Evolutionary conservation across 1,140 invertebrate species (phyloP).

Genomic region (Anagrus nilaparvatae): DNA sequence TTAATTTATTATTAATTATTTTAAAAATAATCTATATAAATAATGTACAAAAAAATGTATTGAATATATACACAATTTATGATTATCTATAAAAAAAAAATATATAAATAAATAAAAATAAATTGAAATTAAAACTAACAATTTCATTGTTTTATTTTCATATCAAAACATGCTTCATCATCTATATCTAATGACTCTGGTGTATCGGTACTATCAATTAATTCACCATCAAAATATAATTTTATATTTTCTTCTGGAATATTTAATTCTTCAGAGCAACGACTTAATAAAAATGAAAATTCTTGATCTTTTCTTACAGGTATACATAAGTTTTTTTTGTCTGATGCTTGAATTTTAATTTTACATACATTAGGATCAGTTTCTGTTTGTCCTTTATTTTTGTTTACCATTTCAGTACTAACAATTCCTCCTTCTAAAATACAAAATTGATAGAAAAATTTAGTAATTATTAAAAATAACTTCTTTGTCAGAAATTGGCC

Average conservation of each 20-base stretch:
- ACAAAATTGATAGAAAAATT: slow-evolving; percentile 9
- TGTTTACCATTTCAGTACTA: slow-evolving; percentile 13
- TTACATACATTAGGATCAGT: slow-evolving; percentile 20
- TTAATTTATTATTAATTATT: too few species aligned
- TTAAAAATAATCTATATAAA: too few species aligned
- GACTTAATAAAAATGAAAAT: slow-evolving; percentile 22
- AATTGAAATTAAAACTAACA: too few species aligned
- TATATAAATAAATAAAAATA: too few species aligned
- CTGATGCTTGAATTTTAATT: slow-evolving; percentile 33
- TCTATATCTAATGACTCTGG: slow-evolving; percentile 36
- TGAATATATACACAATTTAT: too few species aligned
- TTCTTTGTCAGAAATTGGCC: not conserved
- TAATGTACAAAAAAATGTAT: too few species aligned
- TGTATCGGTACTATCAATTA: slow-evolving; percentile 26
- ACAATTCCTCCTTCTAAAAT: slow-evolving; percentile 32
- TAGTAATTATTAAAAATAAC: not conserved
- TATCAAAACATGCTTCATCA: slow-evolving; percentile 34
- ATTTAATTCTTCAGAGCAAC: slow-evolving; percentile 24
- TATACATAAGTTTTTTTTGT: slow-evolving; percentile 23
- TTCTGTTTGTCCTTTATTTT: slow-evolving; percentile 1
- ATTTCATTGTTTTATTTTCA: slow-evolving; percentile 17
- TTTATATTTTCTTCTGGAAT: slow-evolving; percentile 27
- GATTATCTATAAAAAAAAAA: too few species aligned
- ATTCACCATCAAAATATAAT: slow-evolving; percentile 36
- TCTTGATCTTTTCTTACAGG: slow-evolving; percentile 22